A percentile compares a stretch with the other conserved stretches of the same genome.
phyloP scores from a whole-genome alignment of 2,888 invertebrate species.

The Euplagia quadripunctaria region DNA sequence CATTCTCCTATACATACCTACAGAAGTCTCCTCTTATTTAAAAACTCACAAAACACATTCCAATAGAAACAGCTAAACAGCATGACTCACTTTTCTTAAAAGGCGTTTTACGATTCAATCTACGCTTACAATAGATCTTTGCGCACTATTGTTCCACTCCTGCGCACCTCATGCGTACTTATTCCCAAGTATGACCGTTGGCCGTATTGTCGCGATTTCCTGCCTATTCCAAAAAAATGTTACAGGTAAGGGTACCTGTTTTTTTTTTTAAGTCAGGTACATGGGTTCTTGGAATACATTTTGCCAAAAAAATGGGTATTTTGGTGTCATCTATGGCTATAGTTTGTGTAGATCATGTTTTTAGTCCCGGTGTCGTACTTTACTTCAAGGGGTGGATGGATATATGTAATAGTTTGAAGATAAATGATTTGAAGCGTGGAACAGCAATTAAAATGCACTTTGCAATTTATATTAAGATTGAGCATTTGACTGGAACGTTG shows the following conservation, averaged over 20 bases:
- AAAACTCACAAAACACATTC: constrained; percentile 21
- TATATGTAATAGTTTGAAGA: constrained; percentile 11
- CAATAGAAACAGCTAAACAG: constrained; percentile 17
- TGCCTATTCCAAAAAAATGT: constrained; percentile 65
- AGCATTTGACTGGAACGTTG: background rate
- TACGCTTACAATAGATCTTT: constrained; percentile 45
- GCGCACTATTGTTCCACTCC: constrained; percentile 42
- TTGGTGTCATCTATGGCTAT: constrained; percentile 43
- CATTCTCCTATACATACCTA: background rate
- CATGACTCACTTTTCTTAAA: constrained; percentile 48
- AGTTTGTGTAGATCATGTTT: constrained; percentile 37
- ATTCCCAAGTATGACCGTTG: constrained; percentile 67
- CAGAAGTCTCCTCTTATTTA: background rate
- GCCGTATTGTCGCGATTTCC: constrained; percentile 78
- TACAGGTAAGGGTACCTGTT: constrained; percentile 68
- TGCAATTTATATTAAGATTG: background rate
- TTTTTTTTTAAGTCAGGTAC: constrained; percentile 68
- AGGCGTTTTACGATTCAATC: constrained; percentile 49
- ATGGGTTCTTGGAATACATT: constrained; percentile 35
- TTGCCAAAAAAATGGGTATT: constrained; percentile 54
- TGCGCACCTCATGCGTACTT: constrained; percentile 49
- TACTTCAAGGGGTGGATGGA: constrained; percentile 8
- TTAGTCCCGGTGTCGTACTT: background rate
- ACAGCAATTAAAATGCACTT: background rate
- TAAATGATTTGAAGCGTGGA: constrained; percentile 1